Evolutionary conservation across 2,113 vertebrate species (phyloP).

Genomic region (Datnioides undecimradiatus): DNA sequence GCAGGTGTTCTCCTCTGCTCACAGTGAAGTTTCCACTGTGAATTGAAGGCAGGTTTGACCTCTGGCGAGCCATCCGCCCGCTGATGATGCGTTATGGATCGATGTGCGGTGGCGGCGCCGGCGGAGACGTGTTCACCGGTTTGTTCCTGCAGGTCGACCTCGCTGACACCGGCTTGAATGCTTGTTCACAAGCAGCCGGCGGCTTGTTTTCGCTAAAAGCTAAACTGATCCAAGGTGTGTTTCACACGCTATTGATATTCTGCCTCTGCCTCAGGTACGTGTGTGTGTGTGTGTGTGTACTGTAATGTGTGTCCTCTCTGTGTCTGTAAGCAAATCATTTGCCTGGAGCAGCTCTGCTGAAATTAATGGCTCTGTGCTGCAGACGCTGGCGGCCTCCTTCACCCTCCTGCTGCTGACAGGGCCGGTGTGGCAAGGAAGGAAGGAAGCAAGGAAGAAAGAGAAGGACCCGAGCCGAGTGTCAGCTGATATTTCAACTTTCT

Average conservation of each 20-base stretch:
- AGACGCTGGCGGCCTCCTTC: conserved; percentile 5
- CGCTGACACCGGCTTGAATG: conserved; percentile 17
- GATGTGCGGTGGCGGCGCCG: conserved; percentile 2
- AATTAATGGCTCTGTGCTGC: conserved; percentile 52
- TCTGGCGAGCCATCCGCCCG: conserved; percentile 8
- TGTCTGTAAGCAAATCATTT: conserved; percentile 35
- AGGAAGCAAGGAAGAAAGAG: neutral
- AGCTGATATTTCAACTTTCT: too few species aligned
- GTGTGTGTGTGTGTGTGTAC: conserved; percentile 13
- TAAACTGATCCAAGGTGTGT: conserved; percentile 47
- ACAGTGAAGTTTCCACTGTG: neutral
- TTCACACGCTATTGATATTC: conserved; percentile 60
- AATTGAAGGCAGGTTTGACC: conserved; percentile 28
- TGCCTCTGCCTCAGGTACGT: conserved; percentile 24
- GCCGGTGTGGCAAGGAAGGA: too few species aligned
- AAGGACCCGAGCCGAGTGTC: too few species aligned
- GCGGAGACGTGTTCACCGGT: neutral
- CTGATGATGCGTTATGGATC: conserved; percentile 26
- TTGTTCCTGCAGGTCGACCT: conserved; percentile 33
- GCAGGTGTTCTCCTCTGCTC: conserved; percentile 11
- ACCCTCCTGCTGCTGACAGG: too few species aligned
- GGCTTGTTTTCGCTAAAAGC: conserved; percentile 44
- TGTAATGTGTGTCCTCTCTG: neutral
- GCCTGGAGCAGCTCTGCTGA: conserved; percentile 50
- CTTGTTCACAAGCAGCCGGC: conserved; percentile 40